A percentile compares a stretch with the other conserved stretches of the same genome.
phyloP scores from a whole-genome alignment of 2,888 invertebrate genomes.

The Drosophila melanosoma region DNA sequence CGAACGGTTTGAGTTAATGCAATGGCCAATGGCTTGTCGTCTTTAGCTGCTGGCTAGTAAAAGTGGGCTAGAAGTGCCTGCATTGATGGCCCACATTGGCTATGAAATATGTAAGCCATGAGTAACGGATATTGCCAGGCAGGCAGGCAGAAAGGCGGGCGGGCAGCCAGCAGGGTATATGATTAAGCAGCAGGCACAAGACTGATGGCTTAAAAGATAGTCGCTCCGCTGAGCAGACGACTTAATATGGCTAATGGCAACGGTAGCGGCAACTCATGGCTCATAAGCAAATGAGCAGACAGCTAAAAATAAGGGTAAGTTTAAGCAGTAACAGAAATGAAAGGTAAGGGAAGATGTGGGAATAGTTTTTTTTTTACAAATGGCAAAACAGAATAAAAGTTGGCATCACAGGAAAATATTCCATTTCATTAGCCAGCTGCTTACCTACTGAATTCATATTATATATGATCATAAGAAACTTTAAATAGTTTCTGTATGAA shows the following conservation, averaged over 20 bases:
- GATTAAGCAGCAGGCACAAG: slow-evolving; percentile 35
- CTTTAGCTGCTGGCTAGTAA: slow-evolving; percentile 45
- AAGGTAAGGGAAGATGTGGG: background rate
- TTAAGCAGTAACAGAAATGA: background rate
- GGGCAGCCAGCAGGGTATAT: slow-evolving; percentile 10
- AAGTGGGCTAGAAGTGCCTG: slow-evolving; percentile 53
- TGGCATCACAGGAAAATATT: slow-evolving; percentile 13
- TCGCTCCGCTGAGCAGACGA: slow-evolving; percentile 12
- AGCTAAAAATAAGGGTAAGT: background rate
- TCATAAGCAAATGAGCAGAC: slow-evolving; percentile 44
- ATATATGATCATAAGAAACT: background rate
- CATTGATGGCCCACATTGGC: slow-evolving; percentile 36
- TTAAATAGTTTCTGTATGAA: background rate
- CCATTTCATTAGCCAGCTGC: background rate
- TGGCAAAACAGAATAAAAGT: slow-evolving; percentile 7
- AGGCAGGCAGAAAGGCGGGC: background rate
- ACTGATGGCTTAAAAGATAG: slow-evolving; percentile 12
- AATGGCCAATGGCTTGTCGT: slow-evolving; percentile 56
- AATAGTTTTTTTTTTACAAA: slow-evolving; percentile 7
- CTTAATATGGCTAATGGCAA: slow-evolving; percentile 49
- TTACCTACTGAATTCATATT: background rate
- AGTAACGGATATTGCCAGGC: slow-evolving; percentile 30
- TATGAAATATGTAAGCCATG: slow-evolving; percentile 50
- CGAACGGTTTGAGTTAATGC: slow-evolving; percentile 67
- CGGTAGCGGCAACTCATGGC: slow-evolving; percentile 20